Base-by-base conservation (phyloP, 1,140 invertebrate species). In the Neodiprion virginianus region DNA sequence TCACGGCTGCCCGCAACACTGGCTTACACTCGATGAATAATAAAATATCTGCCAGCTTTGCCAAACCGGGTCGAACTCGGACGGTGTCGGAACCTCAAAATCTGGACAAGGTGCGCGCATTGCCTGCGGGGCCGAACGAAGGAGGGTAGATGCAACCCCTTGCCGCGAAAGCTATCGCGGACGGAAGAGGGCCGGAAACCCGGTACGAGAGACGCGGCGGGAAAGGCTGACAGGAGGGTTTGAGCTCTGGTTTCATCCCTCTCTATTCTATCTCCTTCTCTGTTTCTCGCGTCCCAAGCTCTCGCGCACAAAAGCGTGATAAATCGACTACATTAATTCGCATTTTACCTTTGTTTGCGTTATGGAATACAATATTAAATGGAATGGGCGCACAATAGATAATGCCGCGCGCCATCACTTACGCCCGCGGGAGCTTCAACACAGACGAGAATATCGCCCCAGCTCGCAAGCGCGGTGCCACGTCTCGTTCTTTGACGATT, bases 351-450 rank as follows among this genome's bases (percentile, higher is more conserved):
- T 88, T 88, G 86, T 88, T 88, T 88, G 86, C 83, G 83, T 84
- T 86, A 81, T 85, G 82, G 87, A 87, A 87, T 87, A 86, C 87
- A 87, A 88, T 88, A 87, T 88, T 86, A 88, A 88, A 88, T 87
- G 85, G 86, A 87, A 88, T 84, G 86, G 82, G 82, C 80, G 82
- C 81, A 88, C 86, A 88, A 88, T 88, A 88, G 87, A 87, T 88
- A 88, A 87, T 88, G 81, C 85, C 80, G 74, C 77, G 83, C 83
- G 85, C 84, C 84, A 88, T 88, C 85, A 88, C 87, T 87, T 87
- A 88, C 83, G 80, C 81, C 80, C 28, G 28, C 28, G 28, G 28
- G 28, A 79, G 68, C 74, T 79, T 75, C 77, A 78, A 78, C 48
- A 75, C 77, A 78, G 80, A 82, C 80, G 75, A 79, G 80, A 78